These are phyloP conservation scores for Carassius gibelio DNA, from an alignment of 2,113 vertebrate genomes.

Conservation along the genomic window DNA sequence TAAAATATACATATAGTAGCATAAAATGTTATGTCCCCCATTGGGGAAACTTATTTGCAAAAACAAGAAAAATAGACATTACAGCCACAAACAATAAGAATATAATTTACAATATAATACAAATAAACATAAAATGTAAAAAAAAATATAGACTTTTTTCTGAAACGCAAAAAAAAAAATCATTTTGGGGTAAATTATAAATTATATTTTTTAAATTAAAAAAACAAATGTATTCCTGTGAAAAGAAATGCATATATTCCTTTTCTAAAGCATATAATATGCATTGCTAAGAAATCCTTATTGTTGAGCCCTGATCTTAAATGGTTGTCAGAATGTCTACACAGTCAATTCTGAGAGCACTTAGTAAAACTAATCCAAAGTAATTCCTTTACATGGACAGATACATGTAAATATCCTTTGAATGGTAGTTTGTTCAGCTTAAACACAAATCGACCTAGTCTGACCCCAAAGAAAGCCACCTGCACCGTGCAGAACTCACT, in stretches of 20 bases:
- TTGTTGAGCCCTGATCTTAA: constrained; percentile 16
- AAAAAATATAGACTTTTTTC: background rate
- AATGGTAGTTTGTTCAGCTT: constrained; percentile 5
- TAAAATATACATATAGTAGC: background rate
- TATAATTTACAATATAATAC: background rate
- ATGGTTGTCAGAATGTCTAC: constrained; percentile 19
- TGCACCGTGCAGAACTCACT: constrained; percentile 13
- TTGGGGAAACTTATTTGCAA: background rate
- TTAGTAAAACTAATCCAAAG: constrained; percentile 12
- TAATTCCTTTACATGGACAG: background rate
- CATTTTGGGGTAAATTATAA: background rate
- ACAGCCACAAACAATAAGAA: background rate
- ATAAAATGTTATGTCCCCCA: too few species aligned
- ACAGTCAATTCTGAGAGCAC: constrained; percentile 23
- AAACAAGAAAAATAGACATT: background rate
- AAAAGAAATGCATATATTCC: background rate
- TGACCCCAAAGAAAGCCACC: constrained; percentile 30
- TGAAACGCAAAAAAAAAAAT: background rate
- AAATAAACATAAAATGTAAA: background rate
- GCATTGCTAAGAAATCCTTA: background rate
- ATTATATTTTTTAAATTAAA: background rate
- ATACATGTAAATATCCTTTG: constrained; percentile 18
- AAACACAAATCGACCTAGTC: constrained; percentile 19
- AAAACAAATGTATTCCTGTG: background rate
- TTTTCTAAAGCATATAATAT: background rate